Conservation (phyloP, 2,797 vertebrate species). For the Chrysocyon brachyurus region DNA sequence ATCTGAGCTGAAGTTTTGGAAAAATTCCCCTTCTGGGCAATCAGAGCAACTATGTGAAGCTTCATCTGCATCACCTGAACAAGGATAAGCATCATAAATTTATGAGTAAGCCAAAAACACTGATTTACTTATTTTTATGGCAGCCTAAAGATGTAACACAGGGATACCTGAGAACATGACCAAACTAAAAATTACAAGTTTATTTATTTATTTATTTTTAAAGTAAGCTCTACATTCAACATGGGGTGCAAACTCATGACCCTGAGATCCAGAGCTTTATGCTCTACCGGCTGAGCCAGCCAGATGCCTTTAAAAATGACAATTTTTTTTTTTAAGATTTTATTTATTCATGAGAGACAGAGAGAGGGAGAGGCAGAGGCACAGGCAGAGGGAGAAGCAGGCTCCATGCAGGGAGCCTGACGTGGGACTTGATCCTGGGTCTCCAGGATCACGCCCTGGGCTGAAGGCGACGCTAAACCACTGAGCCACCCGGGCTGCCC, state of each 20-base stretch:
- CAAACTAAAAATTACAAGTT: not conserved
- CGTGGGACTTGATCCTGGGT: no score
- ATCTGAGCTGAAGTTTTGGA: slow-evolving; percentile 96
- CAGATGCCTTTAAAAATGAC: not conserved
- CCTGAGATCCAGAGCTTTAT: not conserved
- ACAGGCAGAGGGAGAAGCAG: no score
- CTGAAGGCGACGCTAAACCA: no score
- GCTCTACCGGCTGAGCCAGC: not conserved
- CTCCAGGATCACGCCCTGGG: no score
- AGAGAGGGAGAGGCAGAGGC: no score
- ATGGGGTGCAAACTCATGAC: not conserved
- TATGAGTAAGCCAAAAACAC: slow-evolving; percentile 17
- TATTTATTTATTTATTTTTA: not conserved
- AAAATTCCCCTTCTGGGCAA: slow-evolving; percentile 96
- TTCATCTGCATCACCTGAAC: slow-evolving; percentile 99
- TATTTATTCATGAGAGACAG: no score
- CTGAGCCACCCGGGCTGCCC: no score
- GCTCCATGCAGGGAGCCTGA: no score
- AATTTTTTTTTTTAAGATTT: not conserved
- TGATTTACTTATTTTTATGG: slow-evolving; percentile 12
- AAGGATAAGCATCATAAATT: not conserved
- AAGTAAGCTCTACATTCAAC: not conserved
- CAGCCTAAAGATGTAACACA: not conserved
- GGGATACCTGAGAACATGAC: not conserved
- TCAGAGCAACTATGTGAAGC: slow-evolving; percentile 94